A percentile compares a stretch with the other conserved stretches of the same genome.
phyloP scores from a whole-genome alignment of 1,140 invertebrate genomes.

The Chrysomallon squamiferum region DNA sequence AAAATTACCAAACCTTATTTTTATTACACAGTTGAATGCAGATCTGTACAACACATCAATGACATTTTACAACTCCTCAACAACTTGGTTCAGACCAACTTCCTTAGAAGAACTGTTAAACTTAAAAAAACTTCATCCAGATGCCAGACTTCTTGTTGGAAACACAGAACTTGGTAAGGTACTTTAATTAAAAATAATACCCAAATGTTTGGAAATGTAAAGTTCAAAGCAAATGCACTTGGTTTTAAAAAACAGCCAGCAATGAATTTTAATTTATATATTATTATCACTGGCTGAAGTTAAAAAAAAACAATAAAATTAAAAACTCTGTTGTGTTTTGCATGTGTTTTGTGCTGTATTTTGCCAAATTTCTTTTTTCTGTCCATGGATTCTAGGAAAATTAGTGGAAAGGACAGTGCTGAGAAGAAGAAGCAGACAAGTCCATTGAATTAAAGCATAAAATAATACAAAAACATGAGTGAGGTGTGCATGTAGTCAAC shows the following conservation, averaged over 20 bases:
- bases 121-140: slow-evolving; percentile 77
- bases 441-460: too few relatives aligned
- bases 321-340: background rate
- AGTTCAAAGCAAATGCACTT: too few relatives aligned
- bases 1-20: too few relatives aligned
- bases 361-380: too few relatives aligned
- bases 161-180: slow-evolving; percentile 87
- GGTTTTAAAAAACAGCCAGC: too few relatives aligned
- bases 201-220: too few relatives aligned
- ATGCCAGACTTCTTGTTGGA: slow-evolving; percentile 85
- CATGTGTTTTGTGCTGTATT: background rate
- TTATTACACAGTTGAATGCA: background rate
- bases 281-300: background rate
- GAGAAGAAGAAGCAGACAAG: too few relatives aligned
- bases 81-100: slow-evolving; percentile 82
- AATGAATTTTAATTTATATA: too few relatives aligned
- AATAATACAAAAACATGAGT: too few relatives aligned
- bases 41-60: background rate
- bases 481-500: too few relatives aligned
- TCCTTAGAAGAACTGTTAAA: slow-evolving; percentile 74
- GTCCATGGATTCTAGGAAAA: too few relatives aligned
- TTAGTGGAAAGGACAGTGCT: too few relatives aligned
- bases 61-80: slow-evolving; percentile 47
- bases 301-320: background rate
- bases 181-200: background rate